Evolutionary conservation across 2,888 invertebrate species (phyloP).

Genomic region (Melieria omissa): DNA sequence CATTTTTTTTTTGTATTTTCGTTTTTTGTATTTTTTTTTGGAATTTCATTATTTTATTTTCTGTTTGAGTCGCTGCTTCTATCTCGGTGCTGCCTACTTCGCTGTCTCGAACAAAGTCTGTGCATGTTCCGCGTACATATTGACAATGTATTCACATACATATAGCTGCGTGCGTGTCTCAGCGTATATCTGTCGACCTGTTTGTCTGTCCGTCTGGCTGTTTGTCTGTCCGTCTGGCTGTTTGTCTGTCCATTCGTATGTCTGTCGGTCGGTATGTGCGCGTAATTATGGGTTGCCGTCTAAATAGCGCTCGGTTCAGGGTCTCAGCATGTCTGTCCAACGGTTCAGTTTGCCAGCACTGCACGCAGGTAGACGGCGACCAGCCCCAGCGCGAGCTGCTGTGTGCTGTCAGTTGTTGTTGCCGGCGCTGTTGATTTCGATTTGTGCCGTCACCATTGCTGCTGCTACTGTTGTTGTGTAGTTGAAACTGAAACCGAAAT

Average conservation of each 20-base stretch:
- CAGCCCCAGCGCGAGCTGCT: too few relatives aligned
- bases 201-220: slow-evolving; percentile 34
- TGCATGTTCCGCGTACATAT: slow-evolving; percentile 10
- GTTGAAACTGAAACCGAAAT: neutral
- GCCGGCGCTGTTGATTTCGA: too few relatives aligned
- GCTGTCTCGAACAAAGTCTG: slow-evolving; percentile 10
- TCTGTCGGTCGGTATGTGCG: slow-evolving; percentile 37
- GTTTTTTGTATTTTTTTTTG: slow-evolving; percentile 15
- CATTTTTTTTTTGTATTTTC: neutral
- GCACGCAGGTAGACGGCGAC: slow-evolving; percentile 47
- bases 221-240: slow-evolving; percentile 18
- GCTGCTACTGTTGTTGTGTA: too few relatives aligned
- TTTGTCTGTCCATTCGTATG: slow-evolving; percentile 20
- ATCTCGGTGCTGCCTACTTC: slow-evolving; percentile 5
- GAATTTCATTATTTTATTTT: slow-evolving; percentile 18
- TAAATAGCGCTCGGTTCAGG: slow-evolving; percentile 41
- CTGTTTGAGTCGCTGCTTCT: slow-evolving; percentile 2
- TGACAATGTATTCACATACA: slow-evolving; percentile 21
- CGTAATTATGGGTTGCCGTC: slow-evolving; percentile 49
- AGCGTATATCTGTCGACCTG: too few relatives aligned
- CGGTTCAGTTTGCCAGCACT: slow-evolving; percentile 28
- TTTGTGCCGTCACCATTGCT: too few relatives aligned
- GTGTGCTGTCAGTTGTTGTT: too few relatives aligned
- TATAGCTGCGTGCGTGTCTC: slow-evolving; percentile 35
- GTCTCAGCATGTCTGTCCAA: slow-evolving; percentile 36